phyloP scores from a whole-genome alignment of 2,113 vertebrate genomes.

The Nibea coibor region DNA sequence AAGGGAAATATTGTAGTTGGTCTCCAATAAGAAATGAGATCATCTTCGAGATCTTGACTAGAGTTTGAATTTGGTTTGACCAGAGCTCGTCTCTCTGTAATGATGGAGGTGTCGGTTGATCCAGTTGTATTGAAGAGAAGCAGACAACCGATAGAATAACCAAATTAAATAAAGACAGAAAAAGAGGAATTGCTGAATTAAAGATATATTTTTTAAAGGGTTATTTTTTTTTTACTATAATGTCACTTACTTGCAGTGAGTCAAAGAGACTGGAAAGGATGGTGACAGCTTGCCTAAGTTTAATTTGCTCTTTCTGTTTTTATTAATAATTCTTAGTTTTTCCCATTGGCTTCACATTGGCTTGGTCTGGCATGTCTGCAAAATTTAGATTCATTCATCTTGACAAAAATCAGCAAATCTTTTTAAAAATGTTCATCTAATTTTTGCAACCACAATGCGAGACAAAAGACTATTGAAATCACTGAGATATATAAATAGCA shows the following conservation, averaged over 20 bases:
- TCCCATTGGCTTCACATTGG: too few species aligned
- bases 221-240: background rate
- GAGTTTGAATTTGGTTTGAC: background rate
- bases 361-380: too few species aligned
- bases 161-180: background rate
- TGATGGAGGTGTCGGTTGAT: background rate
- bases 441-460: background rate
- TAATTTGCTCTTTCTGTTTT: too few species aligned
- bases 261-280: background rate
- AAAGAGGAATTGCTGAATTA: background rate
- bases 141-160: background rate
- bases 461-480: background rate
- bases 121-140: background rate
- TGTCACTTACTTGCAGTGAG: background rate
- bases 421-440: background rate
- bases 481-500: background rate
- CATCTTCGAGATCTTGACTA: background rate
- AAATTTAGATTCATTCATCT: too few species aligned
- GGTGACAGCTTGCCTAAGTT: background rate
- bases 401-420: background rate
- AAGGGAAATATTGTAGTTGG: background rate
- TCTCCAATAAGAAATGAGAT: background rate
- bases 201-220: background rate
- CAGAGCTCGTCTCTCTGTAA: background rate
- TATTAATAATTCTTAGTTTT: too few species aligned